Conservation (phyloP, 2,888 invertebrate genomes). For the Cheilosia grossa region DNA sequence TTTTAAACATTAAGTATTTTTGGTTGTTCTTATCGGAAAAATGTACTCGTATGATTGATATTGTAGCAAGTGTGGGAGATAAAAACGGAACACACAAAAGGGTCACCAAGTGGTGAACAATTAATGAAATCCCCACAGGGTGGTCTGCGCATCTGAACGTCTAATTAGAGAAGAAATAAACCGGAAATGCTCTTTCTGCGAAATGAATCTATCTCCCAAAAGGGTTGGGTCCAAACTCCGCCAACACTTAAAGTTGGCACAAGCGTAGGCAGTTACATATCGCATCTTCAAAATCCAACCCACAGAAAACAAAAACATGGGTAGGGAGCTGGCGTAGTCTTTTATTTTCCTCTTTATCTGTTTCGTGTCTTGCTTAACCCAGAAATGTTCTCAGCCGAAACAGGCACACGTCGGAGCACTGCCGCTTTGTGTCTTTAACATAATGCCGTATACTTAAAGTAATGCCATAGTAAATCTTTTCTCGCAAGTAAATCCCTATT, state of each 20-base stretch:
- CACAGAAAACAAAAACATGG: conserved; percentile 14
- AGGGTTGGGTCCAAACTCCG: conserved; percentile 39
- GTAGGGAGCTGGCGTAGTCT: conserved; percentile 22
- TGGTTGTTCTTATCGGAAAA: conserved; percentile 15
- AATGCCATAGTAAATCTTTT: conserved; percentile 64
- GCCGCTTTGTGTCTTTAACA: conserved; percentile 54
- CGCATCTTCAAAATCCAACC: conserved; percentile 4
- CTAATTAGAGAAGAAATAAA: conserved; percentile 31
- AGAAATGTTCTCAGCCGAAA: conserved; percentile 66
- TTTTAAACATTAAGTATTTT: not conserved
- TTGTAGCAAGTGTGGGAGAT: not conserved
- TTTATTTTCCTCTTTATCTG: conserved; percentile 5
- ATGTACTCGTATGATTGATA: conserved; percentile 10
- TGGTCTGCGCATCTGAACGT: conserved; percentile 6
- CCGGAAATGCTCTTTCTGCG: conserved; percentile 39
- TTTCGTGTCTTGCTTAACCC: conserved; percentile 49
- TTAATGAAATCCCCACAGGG: conserved; percentile 5
- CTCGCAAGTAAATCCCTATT: conserved; percentile 53
- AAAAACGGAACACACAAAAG: conserved; percentile 35
- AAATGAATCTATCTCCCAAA: conserved; percentile 38
- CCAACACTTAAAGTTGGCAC: conserved; percentile 54
- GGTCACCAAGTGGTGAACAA: conserved; percentile 37
- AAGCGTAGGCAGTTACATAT: conserved; percentile 16
- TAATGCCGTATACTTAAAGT: conserved; percentile 56
- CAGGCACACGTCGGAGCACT: conserved; percentile 31